These are phyloP conservation scores for Morpho deidamia DNA, from an alignment of 2,888 invertebrate genomes.

Conservation along the genomic window DNA sequence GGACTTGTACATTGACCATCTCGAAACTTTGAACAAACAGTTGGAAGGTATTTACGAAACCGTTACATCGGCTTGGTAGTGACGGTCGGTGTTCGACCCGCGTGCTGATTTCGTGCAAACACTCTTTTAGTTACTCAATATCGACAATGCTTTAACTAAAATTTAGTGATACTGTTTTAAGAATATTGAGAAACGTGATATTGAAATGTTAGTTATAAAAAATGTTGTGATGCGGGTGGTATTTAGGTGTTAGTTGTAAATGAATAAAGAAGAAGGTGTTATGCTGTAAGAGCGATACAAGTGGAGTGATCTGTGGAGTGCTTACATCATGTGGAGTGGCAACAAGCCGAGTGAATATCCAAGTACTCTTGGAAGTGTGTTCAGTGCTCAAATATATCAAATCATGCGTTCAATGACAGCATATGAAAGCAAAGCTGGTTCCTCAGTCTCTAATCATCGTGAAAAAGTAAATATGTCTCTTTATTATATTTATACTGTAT, in stretches of 20 bases:
- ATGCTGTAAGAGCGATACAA: conserved; percentile 48
- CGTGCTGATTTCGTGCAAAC: conserved; percentile 45
- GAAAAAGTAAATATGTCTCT: conserved; percentile 66
- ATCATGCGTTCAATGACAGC: conserved; percentile 18
- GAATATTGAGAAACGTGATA: conserved; percentile 51
- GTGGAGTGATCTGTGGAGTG: conserved; percentile 63
- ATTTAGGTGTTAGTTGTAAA: conserved; percentile 60
- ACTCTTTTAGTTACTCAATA: conserved; percentile 59
- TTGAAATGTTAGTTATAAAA: conserved; percentile 56
- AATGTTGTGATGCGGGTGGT: conserved; percentile 62
- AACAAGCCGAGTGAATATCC: conserved; percentile 38
- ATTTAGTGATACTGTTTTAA: conserved; percentile 63
- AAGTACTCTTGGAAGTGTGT: conserved; percentile 44
- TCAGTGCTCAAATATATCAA: conserved; percentile 38
- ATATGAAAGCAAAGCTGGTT: conserved; percentile 32
- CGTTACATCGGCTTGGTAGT: conserved; percentile 69
- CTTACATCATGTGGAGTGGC: conserved; percentile 26
- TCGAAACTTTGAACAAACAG: conserved; percentile 85
- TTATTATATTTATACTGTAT: conserved; percentile 48
- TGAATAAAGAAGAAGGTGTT: conserved; percentile 58
- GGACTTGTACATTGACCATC: conserved; percentile 86
- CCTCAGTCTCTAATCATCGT: conserved; percentile 37
- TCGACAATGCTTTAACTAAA: conserved; percentile 79
- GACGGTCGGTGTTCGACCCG: conserved; percentile 59
- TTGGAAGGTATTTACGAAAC: conserved; percentile 86